A percentile compares a stretch with the other conserved stretches of the same genome.
These are phyloP conservation scores for Arothron firmamentum DNA, from an alignment of 2,113 vertebrate genomes.

Conservation along the genomic window DNA sequence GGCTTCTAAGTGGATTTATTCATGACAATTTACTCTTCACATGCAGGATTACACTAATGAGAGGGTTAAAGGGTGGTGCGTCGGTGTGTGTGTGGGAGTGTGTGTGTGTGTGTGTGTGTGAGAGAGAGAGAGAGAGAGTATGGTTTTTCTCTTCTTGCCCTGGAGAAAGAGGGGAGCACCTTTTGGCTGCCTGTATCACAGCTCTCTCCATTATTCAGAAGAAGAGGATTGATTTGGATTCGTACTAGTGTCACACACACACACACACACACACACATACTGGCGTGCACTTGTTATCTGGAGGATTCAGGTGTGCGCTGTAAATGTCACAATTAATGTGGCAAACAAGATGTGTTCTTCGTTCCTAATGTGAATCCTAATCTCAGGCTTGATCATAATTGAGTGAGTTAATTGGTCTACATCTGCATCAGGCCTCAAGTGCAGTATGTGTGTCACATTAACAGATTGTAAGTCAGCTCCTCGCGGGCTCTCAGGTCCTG, in stretches of 20 bases:
- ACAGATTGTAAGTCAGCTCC: slow-evolving; percentile 22
- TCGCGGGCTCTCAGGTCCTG: slow-evolving; percentile 46
- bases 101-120: slow-evolving; percentile 23
- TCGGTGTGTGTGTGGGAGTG: slow-evolving; percentile 30
- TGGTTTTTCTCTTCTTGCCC: slow-evolving; percentile 52
- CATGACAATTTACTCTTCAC: slow-evolving; percentile 73
- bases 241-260: slow-evolving; percentile 17
- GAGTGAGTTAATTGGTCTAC: slow-evolving; percentile 10
- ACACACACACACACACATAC: slow-evolving; percentile 1
- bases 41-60: slow-evolving; percentile 74
- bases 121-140: not conserved
- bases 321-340: slow-evolving; percentile 16
- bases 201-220: slow-evolving; percentile 57
- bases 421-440: slow-evolving; percentile 10
- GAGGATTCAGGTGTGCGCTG: slow-evolving; percentile 38
- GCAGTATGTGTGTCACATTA: slow-evolving; percentile 9
- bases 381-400: not conserved
- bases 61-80: slow-evolving; percentile 65
- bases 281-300: slow-evolving; percentile 12
- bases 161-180: slow-evolving; percentile 41
- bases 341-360: not conserved
- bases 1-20: slow-evolving; percentile 75
- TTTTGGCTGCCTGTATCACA: slow-evolving; percentile 33
- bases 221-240: slow-evolving; percentile 60
- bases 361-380: slow-evolving; percentile 27